A percentile compares a stretch with the other conserved stretches of the same genome.
phyloP scores from a whole-genome alignment of 2,113 vertebrate species.

The Rallus limicola region DNA sequence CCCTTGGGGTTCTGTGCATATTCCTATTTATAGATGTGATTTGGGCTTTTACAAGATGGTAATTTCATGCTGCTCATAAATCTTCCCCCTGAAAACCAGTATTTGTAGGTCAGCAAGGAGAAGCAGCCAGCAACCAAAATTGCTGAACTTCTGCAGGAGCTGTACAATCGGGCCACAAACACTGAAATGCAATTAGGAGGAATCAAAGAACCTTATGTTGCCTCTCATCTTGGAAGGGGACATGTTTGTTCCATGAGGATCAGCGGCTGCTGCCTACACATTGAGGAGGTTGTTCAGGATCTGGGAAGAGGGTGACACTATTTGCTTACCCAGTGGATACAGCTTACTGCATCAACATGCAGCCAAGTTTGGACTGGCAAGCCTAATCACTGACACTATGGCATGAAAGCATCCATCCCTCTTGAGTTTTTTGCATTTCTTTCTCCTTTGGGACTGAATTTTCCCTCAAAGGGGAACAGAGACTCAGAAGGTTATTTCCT shows the following conservation, averaged over 20 bases:
- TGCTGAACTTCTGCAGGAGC: background rate
- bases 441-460: background rate
- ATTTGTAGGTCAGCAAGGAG: constrained; percentile 22
- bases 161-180: background rate
- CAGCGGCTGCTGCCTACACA: background rate
- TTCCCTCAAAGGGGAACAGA: background rate
- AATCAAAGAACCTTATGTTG: background rate
- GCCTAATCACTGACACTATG: background rate
- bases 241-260: background rate
- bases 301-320: background rate
- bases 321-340: background rate
- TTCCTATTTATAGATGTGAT: constrained; percentile 50
- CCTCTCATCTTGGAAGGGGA: background rate
- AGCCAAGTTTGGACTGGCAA: constrained; percentile 18
- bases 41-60: background rate
- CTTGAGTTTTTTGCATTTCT: background rate
- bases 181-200: background rate
- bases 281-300: background rate
- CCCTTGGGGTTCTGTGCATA: background rate
- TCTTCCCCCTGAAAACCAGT: background rate
- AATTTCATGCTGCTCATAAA: constrained; percentile 37
- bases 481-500: background rate
- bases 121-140: constrained; percentile 45
- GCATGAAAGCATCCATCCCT: background rate
- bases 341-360: background rate